Base-by-base conservation (phyloP, 2,797 vertebrate species). In the Uromys caudimaculatus region DNA sequence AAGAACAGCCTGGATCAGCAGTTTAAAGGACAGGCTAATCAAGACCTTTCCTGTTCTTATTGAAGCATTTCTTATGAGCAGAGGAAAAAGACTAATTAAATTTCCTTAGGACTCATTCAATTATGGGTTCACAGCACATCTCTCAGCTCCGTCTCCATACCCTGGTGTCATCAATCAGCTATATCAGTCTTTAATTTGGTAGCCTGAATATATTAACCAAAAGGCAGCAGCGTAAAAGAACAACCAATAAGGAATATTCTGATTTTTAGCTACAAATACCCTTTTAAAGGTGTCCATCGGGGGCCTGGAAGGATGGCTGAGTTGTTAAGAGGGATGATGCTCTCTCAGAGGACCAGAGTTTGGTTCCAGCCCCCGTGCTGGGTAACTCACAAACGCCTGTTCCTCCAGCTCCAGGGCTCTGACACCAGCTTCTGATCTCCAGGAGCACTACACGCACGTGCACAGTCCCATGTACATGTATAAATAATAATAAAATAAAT, bases 21-120 rank as follows among this genome's bases (percentile, higher is more conserved):
- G 67, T 52, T 91, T 92, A 94, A 89, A 91, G 81, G 21, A 58
- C 56, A 23, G 73, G 88, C 87, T 87, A 86, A 95, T 93, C 81
- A 88, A 95, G 78, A 54, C 44, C 29, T 47, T 96, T 75, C 60
- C 44, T 94, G 41, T 62, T 92, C 56, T 77, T 83, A 90, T 38
- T 58, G 62, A 82, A 93, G 76, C 67, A 81, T 96, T 89, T 97
- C 38, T 91, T 89, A 29, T 64, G 71, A 93, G 86, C 78, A 94
- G n/a, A 95, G 82, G 38, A 90, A 97, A 93, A 97, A 96, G 50
- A 71, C 88, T 95, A 96, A 97, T 95, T 93, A 95, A 86, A 97
- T 96, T 97, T 93, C 88, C 81, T 94, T 92, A 84, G 93, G 77
- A 95, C 35, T 96, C 87, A 96, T 58, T 97, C 60, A 95, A 50